Evolutionary conservation across 2,888 invertebrate species (phyloP).

Genomic region (Fragum fragum): DNA sequence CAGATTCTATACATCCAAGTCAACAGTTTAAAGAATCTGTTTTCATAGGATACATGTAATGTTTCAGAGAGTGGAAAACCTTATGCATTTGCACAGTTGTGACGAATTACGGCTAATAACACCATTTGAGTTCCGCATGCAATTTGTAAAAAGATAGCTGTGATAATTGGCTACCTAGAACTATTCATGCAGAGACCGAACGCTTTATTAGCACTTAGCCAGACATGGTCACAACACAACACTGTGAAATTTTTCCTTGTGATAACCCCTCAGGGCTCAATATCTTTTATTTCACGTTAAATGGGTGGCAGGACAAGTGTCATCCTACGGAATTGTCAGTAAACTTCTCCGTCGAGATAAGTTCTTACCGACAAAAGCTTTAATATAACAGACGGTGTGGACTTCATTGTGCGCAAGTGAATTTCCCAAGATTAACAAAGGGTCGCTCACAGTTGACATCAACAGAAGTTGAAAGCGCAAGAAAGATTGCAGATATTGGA

Average conservation of each 20-base stretch:
- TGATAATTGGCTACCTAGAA: slow-evolving; percentile 64
- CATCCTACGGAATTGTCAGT: no score
- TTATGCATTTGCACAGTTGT: slow-evolving; percentile 44
- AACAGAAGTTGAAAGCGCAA: no score
- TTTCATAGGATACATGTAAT: neutral
- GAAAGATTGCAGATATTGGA: no score
- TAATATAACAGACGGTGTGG: no score
- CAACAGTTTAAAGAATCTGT: slow-evolving; percentile 13
- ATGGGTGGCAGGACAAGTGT: no score
- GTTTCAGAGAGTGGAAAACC: neutral
- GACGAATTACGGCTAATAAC: slow-evolving; percentile 48
- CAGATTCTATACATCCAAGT: neutral
- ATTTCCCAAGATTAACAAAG: no score
- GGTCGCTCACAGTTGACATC: no score
- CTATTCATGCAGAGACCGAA: slow-evolving; percentile 60
- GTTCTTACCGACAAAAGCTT: no score
- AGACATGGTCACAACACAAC: slow-evolving; percentile 68
- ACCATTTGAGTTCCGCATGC: slow-evolving; percentile 46
- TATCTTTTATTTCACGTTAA: slow-evolving; percentile 72
- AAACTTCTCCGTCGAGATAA: no score
- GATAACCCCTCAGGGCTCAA: slow-evolving; percentile 71
- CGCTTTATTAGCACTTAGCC: slow-evolving; percentile 55
- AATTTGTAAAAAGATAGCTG: slow-evolving; percentile 50
- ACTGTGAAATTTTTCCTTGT: slow-evolving; percentile 73
- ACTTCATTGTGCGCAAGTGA: no score